Evolutionary conservation across 1,140 invertebrate genomes (phyloP).

Genomic region (Pseudomyrmex pallidus): DNA sequence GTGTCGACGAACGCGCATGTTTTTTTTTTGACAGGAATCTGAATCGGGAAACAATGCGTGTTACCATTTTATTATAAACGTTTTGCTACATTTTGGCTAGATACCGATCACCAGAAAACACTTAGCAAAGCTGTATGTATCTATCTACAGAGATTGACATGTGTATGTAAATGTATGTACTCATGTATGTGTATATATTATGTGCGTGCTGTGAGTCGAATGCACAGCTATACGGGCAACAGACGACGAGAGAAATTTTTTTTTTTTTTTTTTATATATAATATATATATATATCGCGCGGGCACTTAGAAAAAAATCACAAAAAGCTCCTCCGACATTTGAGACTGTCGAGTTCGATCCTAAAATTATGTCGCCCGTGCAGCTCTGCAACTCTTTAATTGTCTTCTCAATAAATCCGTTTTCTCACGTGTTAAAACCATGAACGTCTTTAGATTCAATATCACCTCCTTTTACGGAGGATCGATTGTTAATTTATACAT

Average conservation of each 20-base stretch:
- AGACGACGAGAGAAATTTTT: background rate
- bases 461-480: conserved; percentile 68
- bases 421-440: conserved; percentile 57
- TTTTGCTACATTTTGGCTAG: conserved; percentile 84
- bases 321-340: conserved; percentile 44
- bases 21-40: conserved; percentile 67
- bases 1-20: background rate
- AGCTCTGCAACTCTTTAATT: conserved; percentile 56
- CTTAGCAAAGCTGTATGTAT: conserved; percentile 84
- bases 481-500: conserved; percentile 78
- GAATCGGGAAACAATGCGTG: conserved; percentile 82
- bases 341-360: conserved; percentile 11
- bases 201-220: conserved; percentile 53
- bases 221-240: conserved; percentile 69
- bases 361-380: conserved; percentile 57
- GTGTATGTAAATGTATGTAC: conserved; percentile 68
- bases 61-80: conserved; percentile 85
- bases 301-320: conserved; percentile 70
- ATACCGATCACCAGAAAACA: conserved; percentile 85
- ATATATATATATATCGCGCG: conserved; percentile 24
- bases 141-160: conserved; percentile 84
- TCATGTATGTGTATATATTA: conserved; percentile 32
- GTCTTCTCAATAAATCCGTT: conserved; percentile 29
- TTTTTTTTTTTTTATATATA: too few relatives aligned
- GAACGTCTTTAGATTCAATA: conserved; percentile 71